Conservation (phyloP, 2,113 vertebrate genomes). For the Rhegmatorhina hoffmannsi region DNA sequence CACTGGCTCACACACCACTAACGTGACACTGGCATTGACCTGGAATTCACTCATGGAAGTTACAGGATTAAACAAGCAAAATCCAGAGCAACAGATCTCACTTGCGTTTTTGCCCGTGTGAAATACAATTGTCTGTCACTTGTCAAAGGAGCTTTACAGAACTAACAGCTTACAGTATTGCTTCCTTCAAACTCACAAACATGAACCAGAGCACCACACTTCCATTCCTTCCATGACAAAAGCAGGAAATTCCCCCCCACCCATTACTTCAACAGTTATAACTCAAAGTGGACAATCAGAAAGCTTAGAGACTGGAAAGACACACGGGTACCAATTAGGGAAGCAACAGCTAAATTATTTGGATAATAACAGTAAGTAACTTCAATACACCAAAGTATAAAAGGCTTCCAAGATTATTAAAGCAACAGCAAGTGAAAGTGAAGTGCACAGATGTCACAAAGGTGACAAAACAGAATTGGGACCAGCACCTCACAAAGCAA, state of each 20-base stretch:
- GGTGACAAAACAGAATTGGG: neutral
- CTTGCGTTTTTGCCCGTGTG: neutral
- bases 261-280: neutral
- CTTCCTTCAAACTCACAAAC: constrained; percentile 34
- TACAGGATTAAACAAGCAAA: neutral
- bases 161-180: neutral
- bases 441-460: neutral
- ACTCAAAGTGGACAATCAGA: neutral
- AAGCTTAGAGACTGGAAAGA: neutral
- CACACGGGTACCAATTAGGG: neutral
- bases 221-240: neutral
- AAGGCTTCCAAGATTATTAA: neutral
- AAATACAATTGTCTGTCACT: neutral
- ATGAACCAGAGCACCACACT: neutral
- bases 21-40: neutral
- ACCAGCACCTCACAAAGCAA: neutral
- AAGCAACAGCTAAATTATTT: neutral
- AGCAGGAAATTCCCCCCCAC: neutral
- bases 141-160: neutral
- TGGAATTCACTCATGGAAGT: neutral
- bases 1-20: neutral
- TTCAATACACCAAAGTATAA: neutral
- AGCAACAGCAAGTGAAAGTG: neutral
- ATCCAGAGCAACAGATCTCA: neutral
- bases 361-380: neutral